Evolutionary conservation across 1,140 invertebrate genomes (phyloP).

Genomic region (Scaptomyza graminum): DNA sequence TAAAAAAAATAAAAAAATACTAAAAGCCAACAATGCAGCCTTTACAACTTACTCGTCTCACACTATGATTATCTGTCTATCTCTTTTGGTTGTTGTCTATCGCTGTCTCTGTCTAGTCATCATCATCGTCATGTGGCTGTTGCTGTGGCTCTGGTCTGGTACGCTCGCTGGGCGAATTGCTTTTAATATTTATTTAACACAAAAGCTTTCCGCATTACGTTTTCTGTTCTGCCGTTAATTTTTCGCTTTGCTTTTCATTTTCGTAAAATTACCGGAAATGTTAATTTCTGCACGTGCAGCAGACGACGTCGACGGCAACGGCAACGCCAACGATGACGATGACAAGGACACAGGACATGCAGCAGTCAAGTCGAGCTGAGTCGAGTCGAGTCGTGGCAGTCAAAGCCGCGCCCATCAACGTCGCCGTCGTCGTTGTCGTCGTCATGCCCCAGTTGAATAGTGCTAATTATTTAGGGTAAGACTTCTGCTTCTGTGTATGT

Average conservation of each 20-base stretch:
- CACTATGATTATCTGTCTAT: not conserved
- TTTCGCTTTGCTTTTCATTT: constrained; percentile 83
- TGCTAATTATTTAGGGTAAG: constrained; percentile 83
- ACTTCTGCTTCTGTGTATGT: constrained; percentile 48
- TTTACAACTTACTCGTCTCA: constrained; percentile 49
- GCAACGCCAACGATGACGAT: constrained; percentile 27
- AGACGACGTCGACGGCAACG: constrained; percentile 32
- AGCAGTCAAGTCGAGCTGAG: constrained; percentile 26
- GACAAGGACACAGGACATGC: constrained; percentile 47
- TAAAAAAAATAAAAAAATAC: constrained; percentile 46
- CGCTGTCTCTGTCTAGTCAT: constrained; percentile 7
- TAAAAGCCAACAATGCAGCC: constrained; percentile 51
- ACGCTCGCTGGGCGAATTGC: constrained; percentile 64
- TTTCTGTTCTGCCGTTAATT: constrained; percentile 74
- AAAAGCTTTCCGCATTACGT: constrained; percentile 80
- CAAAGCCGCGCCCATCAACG: constrained; percentile 64
- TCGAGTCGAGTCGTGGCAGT: constrained; percentile 24
- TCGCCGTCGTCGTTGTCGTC: constrained; percentile 39
- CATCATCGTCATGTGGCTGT: constrained; percentile 33
- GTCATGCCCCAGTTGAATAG: constrained; percentile 75
- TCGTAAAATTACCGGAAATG: constrained; percentile 83
- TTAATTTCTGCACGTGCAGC: constrained; percentile 83
- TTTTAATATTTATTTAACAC: constrained; percentile 83
- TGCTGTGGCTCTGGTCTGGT: constrained; percentile 8
- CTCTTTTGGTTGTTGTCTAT: constrained; percentile 6